A percentile compares a stretch with the other conserved stretches of the same genome.
Evolutionary conservation across 2,888 invertebrate species (phyloP).

Genomic region (Harpagoxenus sublaevis): DNA sequence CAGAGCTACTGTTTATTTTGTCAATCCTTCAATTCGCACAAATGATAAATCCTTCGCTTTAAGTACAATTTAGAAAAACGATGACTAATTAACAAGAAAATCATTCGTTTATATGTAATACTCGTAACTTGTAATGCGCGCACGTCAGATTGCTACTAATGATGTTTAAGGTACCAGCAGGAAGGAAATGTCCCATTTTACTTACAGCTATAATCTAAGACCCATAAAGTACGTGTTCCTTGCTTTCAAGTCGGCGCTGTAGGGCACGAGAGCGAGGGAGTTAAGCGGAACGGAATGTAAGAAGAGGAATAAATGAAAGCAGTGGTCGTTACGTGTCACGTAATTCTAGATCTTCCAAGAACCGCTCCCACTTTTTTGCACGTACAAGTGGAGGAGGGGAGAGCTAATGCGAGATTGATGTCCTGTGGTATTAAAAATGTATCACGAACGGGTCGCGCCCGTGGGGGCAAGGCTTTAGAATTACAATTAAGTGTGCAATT

Average conservation of each 20-base stretch:
- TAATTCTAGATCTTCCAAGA: slow-evolving; percentile 61
- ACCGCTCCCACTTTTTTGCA: slow-evolving; percentile 61
- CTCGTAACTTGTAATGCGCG: background rate
- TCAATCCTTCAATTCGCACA: background rate
- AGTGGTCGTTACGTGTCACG: slow-evolving; percentile 53
- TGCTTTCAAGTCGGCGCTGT: slow-evolving; percentile 37
- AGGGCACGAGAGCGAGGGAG: slow-evolving; percentile 33
- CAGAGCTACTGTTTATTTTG: background rate
- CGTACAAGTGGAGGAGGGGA: slow-evolving; percentile 58
- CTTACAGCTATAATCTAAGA: slow-evolving; percentile 47
- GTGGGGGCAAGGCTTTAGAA: slow-evolving; percentile 71
- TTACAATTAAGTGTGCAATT: slow-evolving; percentile 79
- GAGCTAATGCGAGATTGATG: slow-evolving; percentile 79
- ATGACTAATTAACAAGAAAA: background rate
- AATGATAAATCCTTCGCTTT: slow-evolving; percentile 6
- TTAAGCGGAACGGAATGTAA: slow-evolving; percentile 35
- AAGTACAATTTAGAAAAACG: background rate
- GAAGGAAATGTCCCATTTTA: slow-evolving; percentile 39
- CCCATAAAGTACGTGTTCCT: slow-evolving; percentile 37
- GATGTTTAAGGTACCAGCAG: background rate
- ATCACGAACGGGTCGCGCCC: slow-evolving; percentile 73
- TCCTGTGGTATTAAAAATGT: slow-evolving; percentile 80
- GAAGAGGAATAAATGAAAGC: slow-evolving; percentile 24
- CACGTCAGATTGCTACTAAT: slow-evolving; percentile 9
- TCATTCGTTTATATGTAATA: background rate